These are phyloP conservation scores for Torymus aiolomorphi DNA, from an alignment of 2,888 invertebrate genomes.

Conservation along the genomic window DNA sequence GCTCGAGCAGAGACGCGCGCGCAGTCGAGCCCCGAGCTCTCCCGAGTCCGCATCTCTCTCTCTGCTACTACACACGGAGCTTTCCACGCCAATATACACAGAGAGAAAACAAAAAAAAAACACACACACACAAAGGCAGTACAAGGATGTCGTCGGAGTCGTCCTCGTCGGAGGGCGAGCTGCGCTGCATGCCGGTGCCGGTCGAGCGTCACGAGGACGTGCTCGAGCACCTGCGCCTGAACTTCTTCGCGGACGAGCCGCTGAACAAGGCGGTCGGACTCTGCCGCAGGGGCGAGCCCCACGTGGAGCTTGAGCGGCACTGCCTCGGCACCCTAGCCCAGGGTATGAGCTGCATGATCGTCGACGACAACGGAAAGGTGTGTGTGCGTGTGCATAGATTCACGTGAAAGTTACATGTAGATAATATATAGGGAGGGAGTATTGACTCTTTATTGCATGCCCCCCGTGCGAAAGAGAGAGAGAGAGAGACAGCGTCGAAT, in stretches of 20 bases:
- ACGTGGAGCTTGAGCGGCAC: constrained; percentile 84
- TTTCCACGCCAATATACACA: too few species aligned
- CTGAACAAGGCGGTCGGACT: constrained; percentile 87
- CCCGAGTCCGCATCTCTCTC: constrained; percentile 38
- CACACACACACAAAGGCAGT: too few species aligned
- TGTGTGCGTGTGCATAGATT: too few species aligned
- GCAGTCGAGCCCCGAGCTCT: constrained; percentile 58
- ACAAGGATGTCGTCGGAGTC: constrained; percentile 63
- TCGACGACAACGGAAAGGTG: constrained; percentile 80
- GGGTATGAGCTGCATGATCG: constrained; percentile 84
- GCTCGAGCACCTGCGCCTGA: constrained; percentile 83
- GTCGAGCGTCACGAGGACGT: constrained; percentile 79
- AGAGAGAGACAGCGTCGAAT: background rate
- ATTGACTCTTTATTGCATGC: too few species aligned
- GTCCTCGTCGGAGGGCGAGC: constrained; percentile 75
- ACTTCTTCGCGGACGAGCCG: constrained; percentile 90
- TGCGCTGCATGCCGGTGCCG: constrained; percentile 69
- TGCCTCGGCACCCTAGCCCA: constrained; percentile 85
- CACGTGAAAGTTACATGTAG: too few species aligned
- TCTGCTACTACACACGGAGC: too few species aligned
- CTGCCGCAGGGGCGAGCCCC: constrained; percentile 83
- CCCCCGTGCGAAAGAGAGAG: too few species aligned
- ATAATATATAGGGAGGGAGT: too few species aligned
- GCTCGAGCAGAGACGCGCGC: constrained; percentile 63
- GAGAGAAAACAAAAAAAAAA: too few species aligned